Evolutionary conservation across 2,797 vertebrate genomes (phyloP).

Genomic region (Mycteria americana): DNA sequence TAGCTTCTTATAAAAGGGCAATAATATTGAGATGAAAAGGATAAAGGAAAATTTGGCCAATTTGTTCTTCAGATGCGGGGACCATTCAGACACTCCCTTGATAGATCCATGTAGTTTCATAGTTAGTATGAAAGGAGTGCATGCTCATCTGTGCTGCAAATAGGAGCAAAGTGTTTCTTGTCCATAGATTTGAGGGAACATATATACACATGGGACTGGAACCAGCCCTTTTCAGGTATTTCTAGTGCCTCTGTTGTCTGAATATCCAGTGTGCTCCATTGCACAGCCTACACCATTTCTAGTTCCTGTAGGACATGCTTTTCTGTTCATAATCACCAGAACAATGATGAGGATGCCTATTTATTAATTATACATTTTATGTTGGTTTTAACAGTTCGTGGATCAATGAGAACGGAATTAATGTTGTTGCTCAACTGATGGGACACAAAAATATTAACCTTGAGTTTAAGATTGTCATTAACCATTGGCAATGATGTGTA

Average conservation of each 20-base stretch:
- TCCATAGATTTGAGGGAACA: not conserved
- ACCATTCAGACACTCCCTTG: not conserved
- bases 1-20: not conserved
- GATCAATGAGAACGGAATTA: not conserved
- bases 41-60: not conserved
- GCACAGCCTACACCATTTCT: not conserved
- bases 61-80: not conserved
- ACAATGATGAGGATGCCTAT: not conserved
- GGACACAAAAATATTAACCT: slow-evolving; percentile 24
- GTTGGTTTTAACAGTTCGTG: not conserved
- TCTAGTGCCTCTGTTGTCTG: not conserved
- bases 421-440: not conserved
- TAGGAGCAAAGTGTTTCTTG: not conserved
- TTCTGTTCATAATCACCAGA: not conserved
- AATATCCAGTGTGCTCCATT: not conserved
- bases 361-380: not conserved
- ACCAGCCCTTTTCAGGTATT: not conserved
- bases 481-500: not conserved
- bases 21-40: not conserved
- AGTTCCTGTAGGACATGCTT: not conserved
- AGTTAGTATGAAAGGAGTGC: not conserved
- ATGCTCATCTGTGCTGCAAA: not conserved
- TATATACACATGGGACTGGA: not conserved
- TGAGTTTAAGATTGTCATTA: slow-evolving; percentile 49
- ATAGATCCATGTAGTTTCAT: not conserved